Evolutionary conservation across 1,140 invertebrate species (phyloP), one percentile per base, ranked within the genome.

Genomic region (Probaryconus sp.): DNA sequence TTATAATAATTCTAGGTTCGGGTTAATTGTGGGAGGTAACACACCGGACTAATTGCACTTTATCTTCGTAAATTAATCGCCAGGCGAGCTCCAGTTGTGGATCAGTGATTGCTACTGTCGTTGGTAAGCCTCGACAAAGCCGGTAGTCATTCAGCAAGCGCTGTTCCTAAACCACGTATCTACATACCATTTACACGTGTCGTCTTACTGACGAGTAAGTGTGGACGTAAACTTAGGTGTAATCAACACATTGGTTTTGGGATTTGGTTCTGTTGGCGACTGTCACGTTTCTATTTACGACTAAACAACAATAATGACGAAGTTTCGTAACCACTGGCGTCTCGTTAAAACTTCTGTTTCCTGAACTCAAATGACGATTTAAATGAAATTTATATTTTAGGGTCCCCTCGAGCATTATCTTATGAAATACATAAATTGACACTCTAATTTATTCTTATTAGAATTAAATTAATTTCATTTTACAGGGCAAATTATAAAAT

Each of bases 41-140:
- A 79, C 63, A 73, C 71, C 48, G 55, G 71, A 81, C 78, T 82
- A 83, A 83, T 83, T 82, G 77, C 77, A 77, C 78, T 81, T 83
- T 83, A 83, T 82, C 78, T 83, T 69, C 58, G 80, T 82, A 79
- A 83, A 83, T 83, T 83, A 83, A 83, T 83, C 78, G 79, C 73
- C 47, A 38, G 72, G 40, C 72, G 58, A 55, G 35, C 43, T 60
- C 10, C 43, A 72, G 51, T 69, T 56, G 53, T 69, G 72, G 73
- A 78, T 67, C 74, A 78, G 76, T 79, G 80, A 81, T 79, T 80
- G 76, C 77, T 63, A 53, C 68, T 75, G 68, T 69, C 50, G 63
- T 28, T 60, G 51, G 65, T 56, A 50, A 61, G 35, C 71, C 68
- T 73, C 53, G 53, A 74, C 72, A 73, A 79, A 80, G 76, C 74